These are phyloP conservation scores for Phylloscopus whistleri DNA, from an alignment of 2,113 vertebrate species.

Conservation along the genomic window DNA sequence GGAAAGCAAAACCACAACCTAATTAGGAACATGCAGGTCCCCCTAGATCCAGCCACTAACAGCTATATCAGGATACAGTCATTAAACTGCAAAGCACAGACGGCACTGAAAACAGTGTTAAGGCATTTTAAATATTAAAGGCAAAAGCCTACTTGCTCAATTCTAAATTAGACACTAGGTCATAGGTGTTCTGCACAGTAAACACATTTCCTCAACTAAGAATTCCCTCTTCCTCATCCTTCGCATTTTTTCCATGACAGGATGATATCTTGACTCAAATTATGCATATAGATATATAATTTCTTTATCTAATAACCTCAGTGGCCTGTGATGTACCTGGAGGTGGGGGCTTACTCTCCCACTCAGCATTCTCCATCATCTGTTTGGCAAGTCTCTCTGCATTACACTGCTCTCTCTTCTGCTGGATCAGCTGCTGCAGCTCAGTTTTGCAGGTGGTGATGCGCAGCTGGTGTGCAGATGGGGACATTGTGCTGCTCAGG, in stretches of 20 bases:
- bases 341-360: conserved; percentile 93
- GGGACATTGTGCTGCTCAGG: conserved; percentile 69
- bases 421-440: conserved; percentile 94
- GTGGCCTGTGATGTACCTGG: conserved; percentile 77
- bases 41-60: background rate
- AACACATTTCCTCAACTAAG: background rate
- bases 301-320: background rate
- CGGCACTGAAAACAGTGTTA: background rate
- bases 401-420: conserved; percentile 93
- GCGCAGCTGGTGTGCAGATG: conserved; percentile 84
- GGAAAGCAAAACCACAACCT: background rate
- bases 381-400: conserved; percentile 93
- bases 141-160: background rate
- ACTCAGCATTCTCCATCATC: conserved; percentile 97
- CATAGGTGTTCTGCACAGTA: background rate
- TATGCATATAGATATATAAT: background rate
- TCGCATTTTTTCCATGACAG: background rate
- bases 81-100: background rate
- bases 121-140: background rate
- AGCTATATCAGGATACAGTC: background rate
- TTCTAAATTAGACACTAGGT: background rate
- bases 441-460: conserved; percentile 91
- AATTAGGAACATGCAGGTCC: background rate
- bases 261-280: background rate
- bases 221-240: background rate